A percentile compares a stretch with the other conserved stretches of the same genome.
These are phyloP conservation scores for Clepsis dumicolana DNA, from an alignment of 2,888 invertebrate genomes.

Conservation along the genomic window DNA sequence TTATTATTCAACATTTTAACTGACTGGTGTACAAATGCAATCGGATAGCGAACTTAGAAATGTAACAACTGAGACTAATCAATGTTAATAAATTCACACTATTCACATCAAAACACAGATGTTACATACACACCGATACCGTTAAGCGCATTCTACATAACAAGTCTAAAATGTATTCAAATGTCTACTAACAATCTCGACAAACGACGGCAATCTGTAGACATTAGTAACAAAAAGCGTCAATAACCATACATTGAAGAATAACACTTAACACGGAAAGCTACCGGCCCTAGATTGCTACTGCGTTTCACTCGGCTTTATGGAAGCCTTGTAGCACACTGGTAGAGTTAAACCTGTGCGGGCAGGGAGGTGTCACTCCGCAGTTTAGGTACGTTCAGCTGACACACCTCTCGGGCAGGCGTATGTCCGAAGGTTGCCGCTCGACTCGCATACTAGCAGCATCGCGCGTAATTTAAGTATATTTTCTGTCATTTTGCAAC, in stretches of 20 bases:
- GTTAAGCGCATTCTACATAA: background rate
- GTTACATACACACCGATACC: constrained; percentile 2
- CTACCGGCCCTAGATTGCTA: constrained; percentile 18
- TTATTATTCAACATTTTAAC: too few relatives aligned
- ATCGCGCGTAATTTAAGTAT: too few relatives aligned
- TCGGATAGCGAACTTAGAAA: too few relatives aligned
- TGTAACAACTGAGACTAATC: background rate
- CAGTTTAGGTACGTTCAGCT: too few relatives aligned
- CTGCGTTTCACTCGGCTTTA: constrained; percentile 35
- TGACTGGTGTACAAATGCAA: too few relatives aligned
- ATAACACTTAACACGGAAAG: constrained; percentile 27
- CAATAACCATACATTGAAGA: constrained; percentile 23
- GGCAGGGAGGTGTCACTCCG: too few relatives aligned
- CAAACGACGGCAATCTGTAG: constrained; percentile 23
- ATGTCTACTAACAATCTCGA: constrained; percentile 13
- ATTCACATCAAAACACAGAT: background rate
- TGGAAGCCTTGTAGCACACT: constrained; percentile 13
- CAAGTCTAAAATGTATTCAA: constrained; percentile 17
- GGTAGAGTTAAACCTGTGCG: constrained; percentile 2
- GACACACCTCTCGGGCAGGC: too few relatives aligned
- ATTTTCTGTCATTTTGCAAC: too few relatives aligned
- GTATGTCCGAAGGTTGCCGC: too few relatives aligned
- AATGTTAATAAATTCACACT: background rate
- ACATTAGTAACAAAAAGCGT: constrained; percentile 25
- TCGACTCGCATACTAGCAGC: too few relatives aligned